Base-by-base conservation (phyloP, 2,797 vertebrate species). In the Manis pentadactyla region DNA sequence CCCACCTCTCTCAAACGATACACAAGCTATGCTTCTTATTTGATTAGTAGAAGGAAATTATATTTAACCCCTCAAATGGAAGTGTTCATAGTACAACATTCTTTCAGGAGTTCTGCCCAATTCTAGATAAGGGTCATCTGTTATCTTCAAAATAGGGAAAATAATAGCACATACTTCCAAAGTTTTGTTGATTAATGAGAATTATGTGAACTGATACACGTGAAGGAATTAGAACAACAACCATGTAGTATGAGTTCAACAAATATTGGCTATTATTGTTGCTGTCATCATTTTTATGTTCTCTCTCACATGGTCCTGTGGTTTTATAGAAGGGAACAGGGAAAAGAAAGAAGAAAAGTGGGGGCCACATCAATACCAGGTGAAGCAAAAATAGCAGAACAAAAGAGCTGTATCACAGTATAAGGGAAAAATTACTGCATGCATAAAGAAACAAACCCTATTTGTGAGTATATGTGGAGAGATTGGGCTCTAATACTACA, bases 61-160 rank as follows among this genome's bases (percentile, higher is more conserved):
- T 71, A 87, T 77, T 42, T 94, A 57, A 83, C 29, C 31, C 12
- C 51, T 9, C 14, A 64, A 95, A 78, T 46, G 31, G 13, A 89
- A 87, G 14, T 55, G 27, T 64, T 75, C 53, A 61, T 64, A 92
- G 27, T 74, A 55, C 23, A 53, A 3, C 46, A 3, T 87, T 91
- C 73, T 96, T 92, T n/a, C 31, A 39, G 12, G 17, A 2, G 34
- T 87, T 71, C 37, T 66, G 13, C 17, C 11, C 15, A 4, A 23
- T 71, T 83, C 21, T 23, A 13, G 11, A 5, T 55, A 92, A 90
- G 7, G 12, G 5, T 57, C 29, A 29, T 57, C 17, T 64, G 13
- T n/a, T 87, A 25, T 49, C 77, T 91, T 92, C 63, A 59, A 97
- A 73, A 79, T 14, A 79, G 27, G 34, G 23, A 66, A 96, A 93